phyloP scores from a whole-genome alignment of 2,113 vertebrate species.

The Campylomormyrus numenius region DNA sequence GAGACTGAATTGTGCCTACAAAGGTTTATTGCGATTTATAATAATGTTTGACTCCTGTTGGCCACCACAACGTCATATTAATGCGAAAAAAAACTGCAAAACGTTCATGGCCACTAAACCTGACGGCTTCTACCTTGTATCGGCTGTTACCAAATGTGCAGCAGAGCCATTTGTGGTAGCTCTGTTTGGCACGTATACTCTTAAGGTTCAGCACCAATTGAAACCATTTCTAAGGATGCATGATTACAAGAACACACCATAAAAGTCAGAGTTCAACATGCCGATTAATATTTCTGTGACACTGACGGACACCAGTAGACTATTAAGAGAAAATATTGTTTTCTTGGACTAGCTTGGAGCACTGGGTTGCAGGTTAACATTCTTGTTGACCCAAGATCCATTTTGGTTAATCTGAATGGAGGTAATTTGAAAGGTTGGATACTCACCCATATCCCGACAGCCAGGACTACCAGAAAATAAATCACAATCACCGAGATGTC shows the following conservation, averaged over 20 bases:
- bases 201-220: not conserved
- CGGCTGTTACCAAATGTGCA: not conserved
- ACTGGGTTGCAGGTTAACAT: not conserved
- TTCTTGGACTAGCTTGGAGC: not conserved
- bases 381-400: not conserved
- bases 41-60: not conserved
- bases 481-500: conserved; percentile 88
- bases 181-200: not conserved
- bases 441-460: conserved; percentile 87
- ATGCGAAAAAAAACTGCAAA: not conserved
- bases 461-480: conserved; percentile 86
- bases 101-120: not conserved
- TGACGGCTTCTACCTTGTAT: not conserved
- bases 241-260: not conserved
- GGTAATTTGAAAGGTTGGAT: not conserved
- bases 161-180: not conserved
- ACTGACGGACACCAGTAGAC: not conserved
- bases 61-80: not conserved
- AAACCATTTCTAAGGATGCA: not conserved
- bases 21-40: not conserved
- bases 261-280: not conserved
- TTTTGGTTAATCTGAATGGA: not conserved
- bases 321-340: not conserved
- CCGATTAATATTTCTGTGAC: not conserved
- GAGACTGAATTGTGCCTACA: not conserved